These are phyloP conservation scores for Gouania willdenowi DNA, from an alignment of 2,797 vertebrate genomes.

Conservation along the genomic window DNA sequence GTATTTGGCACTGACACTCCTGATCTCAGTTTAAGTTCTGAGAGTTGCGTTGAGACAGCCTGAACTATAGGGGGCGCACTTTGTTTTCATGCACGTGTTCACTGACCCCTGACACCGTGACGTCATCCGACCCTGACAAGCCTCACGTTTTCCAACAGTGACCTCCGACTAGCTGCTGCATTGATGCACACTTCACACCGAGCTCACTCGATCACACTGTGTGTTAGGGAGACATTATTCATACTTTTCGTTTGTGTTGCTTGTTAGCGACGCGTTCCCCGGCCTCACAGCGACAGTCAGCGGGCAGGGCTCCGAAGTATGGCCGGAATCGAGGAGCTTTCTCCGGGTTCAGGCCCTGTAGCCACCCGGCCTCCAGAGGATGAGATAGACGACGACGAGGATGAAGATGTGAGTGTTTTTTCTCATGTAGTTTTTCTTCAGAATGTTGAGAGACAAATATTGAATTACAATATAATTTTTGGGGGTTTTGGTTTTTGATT, in stretches of 20 bases:
- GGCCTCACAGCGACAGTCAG: neutral
- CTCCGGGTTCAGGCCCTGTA: slow-evolving; percentile 71
- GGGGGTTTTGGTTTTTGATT: too few species aligned
- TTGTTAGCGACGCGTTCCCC: neutral
- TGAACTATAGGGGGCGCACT: slow-evolving; percentile 38
- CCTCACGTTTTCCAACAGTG: slow-evolving; percentile 58
- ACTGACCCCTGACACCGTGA: slow-evolving; percentile 31
- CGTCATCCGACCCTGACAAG: slow-evolving; percentile 51
- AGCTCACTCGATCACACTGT: neutral
- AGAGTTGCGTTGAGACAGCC: slow-evolving; percentile 23
- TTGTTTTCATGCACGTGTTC: neutral
- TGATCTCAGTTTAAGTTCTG: too few species aligned
- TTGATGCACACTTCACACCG: slow-evolving; percentile 8
- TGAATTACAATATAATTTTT: too few species aligned
- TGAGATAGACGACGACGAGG: slow-evolving; percentile 81
- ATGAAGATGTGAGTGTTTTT: slow-evolving; percentile 68
- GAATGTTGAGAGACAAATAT: too few species aligned
- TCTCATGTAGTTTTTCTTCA: neutral
- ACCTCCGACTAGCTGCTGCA: slow-evolving; percentile 60
- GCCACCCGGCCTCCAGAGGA: slow-evolving; percentile 68
- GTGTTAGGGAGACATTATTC: too few species aligned
- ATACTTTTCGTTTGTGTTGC: neutral
- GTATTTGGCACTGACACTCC: too few species aligned
- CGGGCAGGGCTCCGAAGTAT: slow-evolving; percentile 55
- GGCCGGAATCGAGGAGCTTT: slow-evolving; percentile 71